A percentile compares a stretch with the other conserved stretches of the same genome.
phyloP scores from a whole-genome alignment of 2,888 invertebrate species.

The Sinodicranocentrus sp. region DNA sequence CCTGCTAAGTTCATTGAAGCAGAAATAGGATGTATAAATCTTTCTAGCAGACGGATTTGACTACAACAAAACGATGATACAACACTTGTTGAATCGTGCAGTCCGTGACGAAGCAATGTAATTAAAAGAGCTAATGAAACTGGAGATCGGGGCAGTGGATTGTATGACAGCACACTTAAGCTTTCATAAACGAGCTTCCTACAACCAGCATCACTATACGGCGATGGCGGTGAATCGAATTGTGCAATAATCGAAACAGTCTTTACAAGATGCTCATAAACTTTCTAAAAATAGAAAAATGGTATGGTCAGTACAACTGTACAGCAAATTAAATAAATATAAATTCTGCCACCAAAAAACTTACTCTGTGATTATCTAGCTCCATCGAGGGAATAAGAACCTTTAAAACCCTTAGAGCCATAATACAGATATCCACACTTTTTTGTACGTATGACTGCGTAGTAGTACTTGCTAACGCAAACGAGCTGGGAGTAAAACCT shows the following conservation, averaged over 20 bases:
- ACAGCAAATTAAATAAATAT: background rate
- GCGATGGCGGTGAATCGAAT: slow-evolving; percentile 46
- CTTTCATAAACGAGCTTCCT: slow-evolving; percentile 26
- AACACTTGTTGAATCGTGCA: slow-evolving; percentile 30
- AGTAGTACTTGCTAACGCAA: background rate
- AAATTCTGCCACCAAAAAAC: background rate
- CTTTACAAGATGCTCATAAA: slow-evolving; percentile 52
- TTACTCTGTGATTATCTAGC: slow-evolving; percentile 39
- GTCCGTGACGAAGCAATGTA: slow-evolving; percentile 41
- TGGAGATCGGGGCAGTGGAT: slow-evolving; percentile 47
- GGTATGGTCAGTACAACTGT: too few relatives aligned
- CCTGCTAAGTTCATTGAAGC: slow-evolving; percentile 41
- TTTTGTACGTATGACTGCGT: slow-evolving; percentile 34
- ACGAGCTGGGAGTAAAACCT: background rate
- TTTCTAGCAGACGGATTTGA: slow-evolving; percentile 50
- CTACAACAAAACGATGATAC: slow-evolving; percentile 41
- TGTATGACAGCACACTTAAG: slow-evolving; percentile 8
- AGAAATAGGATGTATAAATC: slow-evolving; percentile 63
- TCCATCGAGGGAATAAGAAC: slow-evolving; percentile 36
- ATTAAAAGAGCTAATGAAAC: slow-evolving; percentile 36
- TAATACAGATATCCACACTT: slow-evolving; percentile 24
- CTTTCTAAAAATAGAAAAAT: slow-evolving; percentile 43
- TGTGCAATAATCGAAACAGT: slow-evolving; percentile 37
- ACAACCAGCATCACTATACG: slow-evolving; percentile 44
- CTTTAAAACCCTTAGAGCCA: slow-evolving; percentile 42